phyloP scores from a whole-genome alignment of 2,888 invertebrate genomes.

The Nephrotoma appendiculata region DNA sequence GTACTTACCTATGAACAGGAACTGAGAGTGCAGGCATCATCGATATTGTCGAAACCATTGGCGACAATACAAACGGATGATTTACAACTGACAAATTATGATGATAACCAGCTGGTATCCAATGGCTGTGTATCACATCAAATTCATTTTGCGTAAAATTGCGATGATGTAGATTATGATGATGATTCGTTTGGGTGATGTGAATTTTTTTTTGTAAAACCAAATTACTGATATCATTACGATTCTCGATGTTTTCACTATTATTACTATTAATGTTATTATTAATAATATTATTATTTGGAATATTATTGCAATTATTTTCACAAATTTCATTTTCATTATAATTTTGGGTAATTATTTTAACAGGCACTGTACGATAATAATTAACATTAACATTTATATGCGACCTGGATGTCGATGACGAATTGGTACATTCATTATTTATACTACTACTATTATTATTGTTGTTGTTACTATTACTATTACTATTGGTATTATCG shows the following conservation, averaged over 20 bases:
- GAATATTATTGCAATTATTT: not conserved
- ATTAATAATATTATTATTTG: not conserved
- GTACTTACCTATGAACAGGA: not conserved
- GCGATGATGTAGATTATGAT: not conserved
- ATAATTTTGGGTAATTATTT: not conserved
- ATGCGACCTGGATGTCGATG: not conserved
- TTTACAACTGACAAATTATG: not conserved
- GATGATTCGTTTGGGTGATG: not conserved
- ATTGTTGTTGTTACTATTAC: not conserved
- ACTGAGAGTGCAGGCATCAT: not conserved
- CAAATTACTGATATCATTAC: not conserved
- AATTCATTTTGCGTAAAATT: not conserved
- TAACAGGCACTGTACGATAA: constrained; percentile 4
- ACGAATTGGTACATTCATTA: not conserved
- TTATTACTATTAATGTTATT: not conserved
- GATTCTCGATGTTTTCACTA: not conserved
- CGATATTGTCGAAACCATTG: not conserved
- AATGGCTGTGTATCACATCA: not conserved
- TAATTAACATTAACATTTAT: not conserved
- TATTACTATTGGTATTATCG: not conserved
- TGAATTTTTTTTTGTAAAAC: not conserved
- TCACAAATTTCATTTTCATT: not conserved
- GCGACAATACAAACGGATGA: not conserved
- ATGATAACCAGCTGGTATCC: not conserved
- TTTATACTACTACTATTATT: not conserved